Percentiles rank a stretch among this genome's conserved stretches.
These are phyloP conservation scores for Lithophane leautieri DNA, from an alignment of 2,888 invertebrate species.

Conservation along the genomic window DNA sequence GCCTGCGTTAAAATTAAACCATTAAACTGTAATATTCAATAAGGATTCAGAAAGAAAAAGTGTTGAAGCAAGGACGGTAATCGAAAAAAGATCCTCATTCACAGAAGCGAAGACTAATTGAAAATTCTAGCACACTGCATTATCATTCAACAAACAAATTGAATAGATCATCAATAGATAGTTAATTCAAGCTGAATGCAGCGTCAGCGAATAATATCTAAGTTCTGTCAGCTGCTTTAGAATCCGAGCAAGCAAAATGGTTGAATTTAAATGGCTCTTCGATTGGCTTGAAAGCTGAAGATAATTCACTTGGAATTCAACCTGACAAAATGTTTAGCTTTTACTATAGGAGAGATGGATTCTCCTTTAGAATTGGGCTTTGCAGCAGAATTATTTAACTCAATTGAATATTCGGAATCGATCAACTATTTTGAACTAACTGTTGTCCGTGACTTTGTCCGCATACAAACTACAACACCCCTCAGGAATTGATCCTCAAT, in stretches of 20 bases:
- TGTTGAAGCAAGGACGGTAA: neutral
- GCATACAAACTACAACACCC: neutral
- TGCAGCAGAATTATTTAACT: slow-evolving; percentile 27
- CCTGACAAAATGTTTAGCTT: slow-evolving; percentile 52
- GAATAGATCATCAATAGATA: slow-evolving; percentile 43
- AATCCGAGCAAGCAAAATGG: slow-evolving; percentile 53
- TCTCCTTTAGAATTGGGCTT: slow-evolving; percentile 26
- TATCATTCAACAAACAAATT: slow-evolving; percentile 25
- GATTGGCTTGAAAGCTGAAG: slow-evolving; percentile 52
- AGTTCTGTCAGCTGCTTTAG: slow-evolving; percentile 48
- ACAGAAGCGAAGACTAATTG: neutral
- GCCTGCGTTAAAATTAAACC: neutral
- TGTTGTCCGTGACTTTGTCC: neutral
- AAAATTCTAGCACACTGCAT: slow-evolving; percentile 19
- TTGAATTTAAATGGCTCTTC: slow-evolving; percentile 52
- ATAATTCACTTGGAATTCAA: slow-evolving; percentile 52
- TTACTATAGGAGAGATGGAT: slow-evolving; percentile 18
- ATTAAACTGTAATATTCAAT: neutral
- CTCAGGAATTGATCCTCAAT: slow-evolving; percentile 18
- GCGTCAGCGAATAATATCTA: slow-evolving; percentile 56
- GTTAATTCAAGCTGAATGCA: slow-evolving; percentile 45
- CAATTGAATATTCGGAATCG: slow-evolving; percentile 27
- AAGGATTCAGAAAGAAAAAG: neutral
- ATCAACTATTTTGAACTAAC: neutral
- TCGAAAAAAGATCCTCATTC: neutral